Base-by-base conservation (phyloP, 2,888 invertebrate genomes). In the Plemyria rubiginata region DNA sequence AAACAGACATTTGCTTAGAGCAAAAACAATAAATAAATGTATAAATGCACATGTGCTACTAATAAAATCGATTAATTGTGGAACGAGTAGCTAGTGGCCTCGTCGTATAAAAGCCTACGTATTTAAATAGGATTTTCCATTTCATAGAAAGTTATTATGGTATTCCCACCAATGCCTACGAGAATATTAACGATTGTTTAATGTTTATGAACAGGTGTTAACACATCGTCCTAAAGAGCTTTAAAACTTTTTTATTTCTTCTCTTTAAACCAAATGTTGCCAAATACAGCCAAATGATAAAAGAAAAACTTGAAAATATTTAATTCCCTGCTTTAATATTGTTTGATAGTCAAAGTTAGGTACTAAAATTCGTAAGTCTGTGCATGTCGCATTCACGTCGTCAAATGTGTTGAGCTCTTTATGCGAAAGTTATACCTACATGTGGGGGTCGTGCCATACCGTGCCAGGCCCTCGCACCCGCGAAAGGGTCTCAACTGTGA, bases 391-490 rank as follows among this genome's bases (percentile, higher is more conserved):
- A 13, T 61, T 63, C 55, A 54, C 62, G 57, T 59, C 55, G 66
- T 63, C 68, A 62, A 72, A 78, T 89, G 85, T 83, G 75, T 73
- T 88, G 67, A 73, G 78, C 72, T 73, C 88, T 79, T 87, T 85
- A 88, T 67, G 75, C 72, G 72, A 77, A 83, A 82, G 78, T 79
- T 77, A 77, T 76, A 79, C 72, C 79, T 82, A 86, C 77, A 86
- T 89, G 86, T 74, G 84, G 80, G 81, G 82, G 86, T 70, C 87
- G 92, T 92, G 87, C 90, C 92, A 84, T 84, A 88, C 90, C 84
- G 92, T 92, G 86, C 90, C 92, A 85, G 88, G 74, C 78, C 81
- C 81, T 82, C 80, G 81, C 79, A 76, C 78, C 84, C 80, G 76
- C 84, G 81, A 81, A 82, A 86, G 85, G 84, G 85, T 82, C 82